Conservation (phyloP, 2,113 vertebrate genomes). For the Trogon melanurus region DNA sequence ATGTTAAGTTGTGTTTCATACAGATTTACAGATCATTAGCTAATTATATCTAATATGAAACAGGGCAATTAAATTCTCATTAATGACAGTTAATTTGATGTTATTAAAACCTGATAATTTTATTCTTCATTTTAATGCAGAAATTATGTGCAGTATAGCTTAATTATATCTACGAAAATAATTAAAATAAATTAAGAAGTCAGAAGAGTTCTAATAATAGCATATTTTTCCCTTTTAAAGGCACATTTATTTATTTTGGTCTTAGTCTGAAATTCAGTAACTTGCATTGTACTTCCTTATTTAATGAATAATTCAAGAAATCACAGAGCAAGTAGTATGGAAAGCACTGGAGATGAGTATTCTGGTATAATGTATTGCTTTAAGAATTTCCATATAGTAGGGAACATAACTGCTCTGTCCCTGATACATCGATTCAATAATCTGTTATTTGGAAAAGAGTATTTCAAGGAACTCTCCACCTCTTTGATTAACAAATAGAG, state of each 20-base stretch:
- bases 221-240: background rate
- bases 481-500: background rate
- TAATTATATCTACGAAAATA: conserved; percentile 52
- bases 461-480: background rate
- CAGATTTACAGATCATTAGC: conserved; percentile 65
- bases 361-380: background rate
- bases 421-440: background rate
- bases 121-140: conserved; percentile 54
- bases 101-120: conserved; percentile 59
- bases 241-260: background rate
- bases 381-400: background rate
- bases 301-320: conserved; percentile 21
- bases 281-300: background rate
- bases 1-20: conserved; percentile 54
- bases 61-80: conserved; percentile 50
- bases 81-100: conserved; percentile 63
- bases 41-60: conserved; percentile 71
- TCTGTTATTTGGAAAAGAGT: background rate
- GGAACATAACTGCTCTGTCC: background rate
- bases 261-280: background rate
- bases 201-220: background rate
- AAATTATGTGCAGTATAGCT: conserved; percentile 34
- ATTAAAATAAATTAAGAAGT: conserved; percentile 20
- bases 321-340: background rate
- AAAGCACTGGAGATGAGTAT: background rate